These are phyloP conservation scores for Tokudaia tokunoshimensis DNA, from an alignment of 2,797 vertebrate genomes.

Conservation along the genomic window DNA sequence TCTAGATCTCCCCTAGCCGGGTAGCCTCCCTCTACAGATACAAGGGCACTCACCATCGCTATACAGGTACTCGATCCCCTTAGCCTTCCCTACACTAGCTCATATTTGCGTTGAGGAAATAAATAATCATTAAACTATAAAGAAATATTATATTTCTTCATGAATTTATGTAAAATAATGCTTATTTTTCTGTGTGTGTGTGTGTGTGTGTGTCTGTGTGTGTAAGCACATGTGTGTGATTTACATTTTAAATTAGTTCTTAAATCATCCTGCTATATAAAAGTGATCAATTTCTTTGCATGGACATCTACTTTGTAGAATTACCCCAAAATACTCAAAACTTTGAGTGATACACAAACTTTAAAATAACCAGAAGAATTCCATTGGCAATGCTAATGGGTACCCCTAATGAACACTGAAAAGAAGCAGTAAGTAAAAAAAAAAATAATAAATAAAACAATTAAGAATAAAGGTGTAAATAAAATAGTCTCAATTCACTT, in stretches of 20 bases:
- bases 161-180: neutral
- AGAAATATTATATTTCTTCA: neutral
- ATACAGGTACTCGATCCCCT: too few relatives aligned
- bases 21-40: too few relatives aligned
- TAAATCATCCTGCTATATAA: neutral
- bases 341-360: neutral
- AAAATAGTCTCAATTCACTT: neutral
- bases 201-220: neutral
- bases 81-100: neutral
- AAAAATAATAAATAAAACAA: neutral
- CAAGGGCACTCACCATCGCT: too few relatives aligned
- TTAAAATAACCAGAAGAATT: neutral
- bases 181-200: neutral
- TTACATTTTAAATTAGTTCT: conserved; percentile 28
- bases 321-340: conserved; percentile 16
- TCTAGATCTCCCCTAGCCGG: too few relatives aligned
- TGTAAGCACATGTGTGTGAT: too few relatives aligned
- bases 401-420: neutral
- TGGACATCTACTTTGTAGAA: neutral
- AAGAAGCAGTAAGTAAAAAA: neutral
- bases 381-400: neutral
- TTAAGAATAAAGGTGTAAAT: neutral
- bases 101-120: neutral
- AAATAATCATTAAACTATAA: conserved; percentile 19
- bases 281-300: neutral